phyloP scores from a whole-genome alignment of 2,888 invertebrate species.

The Hylaea fasciaria region DNA sequence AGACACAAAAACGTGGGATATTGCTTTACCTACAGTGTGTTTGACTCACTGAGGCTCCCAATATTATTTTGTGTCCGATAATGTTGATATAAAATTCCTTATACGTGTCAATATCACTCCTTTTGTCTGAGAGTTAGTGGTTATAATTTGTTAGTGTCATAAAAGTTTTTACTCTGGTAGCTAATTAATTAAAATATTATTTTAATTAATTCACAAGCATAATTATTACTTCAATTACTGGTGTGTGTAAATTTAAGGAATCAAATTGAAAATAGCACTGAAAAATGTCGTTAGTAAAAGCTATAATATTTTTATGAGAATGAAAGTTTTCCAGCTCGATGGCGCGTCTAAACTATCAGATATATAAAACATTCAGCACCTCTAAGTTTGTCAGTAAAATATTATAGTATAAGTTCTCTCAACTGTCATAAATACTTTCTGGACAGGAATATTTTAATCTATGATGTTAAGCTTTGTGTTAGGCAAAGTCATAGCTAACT shows the following conservation, averaged over 20 bases:
- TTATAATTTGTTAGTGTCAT: no score
- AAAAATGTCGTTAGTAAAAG: no score
- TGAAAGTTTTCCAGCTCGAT: background rate
- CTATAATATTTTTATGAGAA: background rate
- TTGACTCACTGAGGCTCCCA: constrained; percentile 9
- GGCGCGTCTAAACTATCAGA: background rate
- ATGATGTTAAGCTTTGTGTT: background rate
- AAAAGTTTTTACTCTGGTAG: no score
- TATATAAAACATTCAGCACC: constrained; percentile 6
- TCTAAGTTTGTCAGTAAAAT: constrained; percentile 14
- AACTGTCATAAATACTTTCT: constrained; percentile 23
- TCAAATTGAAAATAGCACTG: no score
- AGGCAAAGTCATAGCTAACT: background rate
- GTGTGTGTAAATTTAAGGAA: no score
- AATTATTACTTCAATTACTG: no score
- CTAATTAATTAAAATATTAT: no score
- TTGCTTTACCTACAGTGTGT: constrained; percentile 14
- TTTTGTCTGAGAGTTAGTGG: no score
- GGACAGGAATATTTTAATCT: constrained; percentile 1
- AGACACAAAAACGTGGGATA: constrained; percentile 15
- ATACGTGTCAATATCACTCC: no score
- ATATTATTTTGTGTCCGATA: no score
- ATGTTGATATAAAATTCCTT: no score
- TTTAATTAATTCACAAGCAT: no score
- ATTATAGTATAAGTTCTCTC: constrained; percentile 19